Conservation (phyloP, 2,113 vertebrate species). For the Synodontis membranacea region DNA sequence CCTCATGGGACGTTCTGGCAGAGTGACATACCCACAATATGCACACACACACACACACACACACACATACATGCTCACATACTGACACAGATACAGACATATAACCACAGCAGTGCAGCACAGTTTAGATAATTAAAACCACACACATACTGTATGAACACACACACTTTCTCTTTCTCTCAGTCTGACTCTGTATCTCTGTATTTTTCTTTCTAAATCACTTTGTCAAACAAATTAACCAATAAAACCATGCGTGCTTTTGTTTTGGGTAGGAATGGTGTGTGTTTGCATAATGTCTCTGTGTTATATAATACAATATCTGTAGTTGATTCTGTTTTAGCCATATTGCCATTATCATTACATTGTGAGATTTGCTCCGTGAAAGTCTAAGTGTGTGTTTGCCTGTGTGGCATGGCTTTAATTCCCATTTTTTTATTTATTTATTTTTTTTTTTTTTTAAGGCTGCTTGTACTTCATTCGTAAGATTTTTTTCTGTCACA, state of each 20-base stretch:
- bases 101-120: constrained; percentile 48
- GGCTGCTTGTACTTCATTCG: not conserved
- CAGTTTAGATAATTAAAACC: constrained; percentile 56
- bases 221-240: constrained; percentile 23
- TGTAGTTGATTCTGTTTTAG: not conserved
- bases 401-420: constrained; percentile 20
- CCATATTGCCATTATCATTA: not conserved
- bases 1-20: constrained; percentile 60
- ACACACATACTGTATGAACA: constrained; percentile 45
- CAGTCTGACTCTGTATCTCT: not conserved
- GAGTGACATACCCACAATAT: constrained; percentile 55
- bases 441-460: too few species aligned
- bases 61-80: constrained; percentile 37
- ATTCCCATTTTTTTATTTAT: constrained; percentile 38
- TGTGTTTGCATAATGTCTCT: not conserved
- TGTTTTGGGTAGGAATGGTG: constrained; percentile 9
- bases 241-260: constrained; percentile 8
- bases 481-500: not conserved
- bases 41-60: constrained; percentile 33
- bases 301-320: not conserved
- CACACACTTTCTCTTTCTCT: constrained; percentile 15
- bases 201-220: constrained; percentile 16
- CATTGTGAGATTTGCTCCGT: not conserved
- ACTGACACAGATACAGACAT: constrained; percentile 48
- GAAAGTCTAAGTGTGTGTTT: not conserved